Evolutionary conservation across 2,888 invertebrate genomes (phyloP), one percentile per base, ranked within the genome.

Genomic region (Chouioia cunea): DNA sequence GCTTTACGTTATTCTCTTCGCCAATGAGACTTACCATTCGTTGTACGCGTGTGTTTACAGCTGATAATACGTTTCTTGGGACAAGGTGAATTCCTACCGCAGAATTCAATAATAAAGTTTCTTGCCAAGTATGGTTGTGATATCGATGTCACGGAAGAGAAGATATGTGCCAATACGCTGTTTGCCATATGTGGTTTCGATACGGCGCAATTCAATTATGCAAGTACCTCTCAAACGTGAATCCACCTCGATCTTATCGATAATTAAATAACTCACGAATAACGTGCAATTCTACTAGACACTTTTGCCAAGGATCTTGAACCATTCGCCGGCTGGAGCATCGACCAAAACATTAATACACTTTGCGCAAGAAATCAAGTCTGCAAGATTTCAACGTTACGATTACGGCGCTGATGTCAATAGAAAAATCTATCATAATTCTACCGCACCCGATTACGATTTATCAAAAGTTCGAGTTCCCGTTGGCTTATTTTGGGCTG

Each of bases 121-220:
- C 79, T 93, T 50, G 89, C 91, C 1, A 89, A 89, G 79, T 87
- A 88, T 76, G 89, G 90, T 2, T 93, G 93, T 79, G 88, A 90
- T 71, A 84, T 89, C 18, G 87, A 88, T 74, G 86, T 88, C 57
- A 12, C 52, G 4, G 73, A 73, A 73, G 88, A 90, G 78, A 87
- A 86, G 64, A 87, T 94, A 63, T 96, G 96, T 81, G 91, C 91
- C 78, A 92, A 94, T 80, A 81, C 91, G 0, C 78, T 96, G 66
- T 95, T 95, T 81, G 85, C 92, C 12, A 79, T 95, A 0, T 90
- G 90, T 74, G 96, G 96, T 0, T 91, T 90, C 78, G 93, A 93
- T 82, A 86, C 88, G 62, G 85, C 86, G 18, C 90, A 93, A 81
- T 89, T 93, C 72, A 92, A 94, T 79, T 85, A 81, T 74, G 90